Evolutionary conservation across 1,140 invertebrate species (phyloP).

Genomic region (Heliconius congener): DNA sequence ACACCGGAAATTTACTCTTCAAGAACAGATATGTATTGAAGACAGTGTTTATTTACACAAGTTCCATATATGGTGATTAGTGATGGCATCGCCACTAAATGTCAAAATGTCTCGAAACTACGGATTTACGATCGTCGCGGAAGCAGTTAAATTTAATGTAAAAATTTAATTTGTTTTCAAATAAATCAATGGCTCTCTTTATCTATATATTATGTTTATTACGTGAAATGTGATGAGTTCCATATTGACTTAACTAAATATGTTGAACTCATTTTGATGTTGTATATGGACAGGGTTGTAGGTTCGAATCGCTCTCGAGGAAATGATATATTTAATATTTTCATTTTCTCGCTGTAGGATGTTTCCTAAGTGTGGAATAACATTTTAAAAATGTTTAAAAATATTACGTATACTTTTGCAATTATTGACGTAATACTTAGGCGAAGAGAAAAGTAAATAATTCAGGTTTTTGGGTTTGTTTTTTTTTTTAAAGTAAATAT

Average conservation of each 20-base stretch:
- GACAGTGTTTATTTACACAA: slow-evolving; percentile 34
- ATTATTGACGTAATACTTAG: no score
- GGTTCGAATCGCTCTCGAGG: no score
- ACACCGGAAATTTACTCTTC: slow-evolving; percentile 19
- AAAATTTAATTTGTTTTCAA: slow-evolving; percentile 38
- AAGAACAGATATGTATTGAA: slow-evolving; percentile 32
- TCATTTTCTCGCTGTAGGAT: no score
- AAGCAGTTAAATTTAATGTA: slow-evolving; percentile 36
- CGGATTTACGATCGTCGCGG: slow-evolving; percentile 33
- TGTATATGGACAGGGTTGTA: no score
- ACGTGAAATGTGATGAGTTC: slow-evolving; percentile 3
- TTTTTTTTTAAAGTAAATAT: no score
- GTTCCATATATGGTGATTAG: slow-evolving; percentile 30
- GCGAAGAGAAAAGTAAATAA: no score
- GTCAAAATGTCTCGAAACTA: slow-evolving; percentile 30
- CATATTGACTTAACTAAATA: neutral
- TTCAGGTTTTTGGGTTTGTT: no score
- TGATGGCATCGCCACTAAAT: slow-evolving; percentile 35
- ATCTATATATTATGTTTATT: slow-evolving; percentile 1
- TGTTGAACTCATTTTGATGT: no score
- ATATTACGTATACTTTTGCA: no score
- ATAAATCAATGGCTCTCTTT: slow-evolving; percentile 32
- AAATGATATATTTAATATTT: no score
- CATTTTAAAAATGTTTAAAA: no score
- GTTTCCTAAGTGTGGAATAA: no score